Percentiles rank a stretch among this genome's conserved stretches.
These are phyloP conservation scores for Hetaerina americana DNA, from an alignment of 1,140 invertebrate species.

Conservation along the genomic window DNA sequence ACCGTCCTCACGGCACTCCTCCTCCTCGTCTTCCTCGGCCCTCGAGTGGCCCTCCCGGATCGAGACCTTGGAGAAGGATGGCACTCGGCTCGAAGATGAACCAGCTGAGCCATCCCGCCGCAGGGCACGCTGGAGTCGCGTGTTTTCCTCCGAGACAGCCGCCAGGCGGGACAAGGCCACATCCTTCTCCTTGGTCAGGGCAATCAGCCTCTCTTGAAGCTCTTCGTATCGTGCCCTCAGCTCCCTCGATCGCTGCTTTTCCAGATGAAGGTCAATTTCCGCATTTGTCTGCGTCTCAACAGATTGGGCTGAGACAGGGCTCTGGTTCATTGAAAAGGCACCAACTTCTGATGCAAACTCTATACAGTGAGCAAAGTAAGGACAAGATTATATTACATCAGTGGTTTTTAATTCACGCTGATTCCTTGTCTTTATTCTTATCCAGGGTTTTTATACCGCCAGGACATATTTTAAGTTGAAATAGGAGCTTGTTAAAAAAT, in stretches of 20 bases:
- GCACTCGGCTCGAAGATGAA: background rate
- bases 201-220: background rate
- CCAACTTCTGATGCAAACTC: too few species aligned
- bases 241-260: background rate
- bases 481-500: too few species aligned
- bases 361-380: too few species aligned
- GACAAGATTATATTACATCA: too few species aligned
- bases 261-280: background rate
- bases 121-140: background rate
- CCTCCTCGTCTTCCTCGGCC: background rate
- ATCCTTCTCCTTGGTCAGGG: background rate
- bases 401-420: too few species aligned
- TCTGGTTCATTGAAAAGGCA: too few species aligned
- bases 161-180: background rate
- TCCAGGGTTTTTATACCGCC: too few species aligned
- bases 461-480: too few species aligned
- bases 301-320: background rate
- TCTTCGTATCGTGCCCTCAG: background rate
- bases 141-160: background rate
- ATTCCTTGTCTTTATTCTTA: too few species aligned
- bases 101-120: background rate
- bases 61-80: background rate
- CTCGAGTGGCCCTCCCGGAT: background rate
- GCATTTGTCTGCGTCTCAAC: background rate
- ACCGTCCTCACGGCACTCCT: background rate